These are phyloP conservation scores for Centropus bengalensis DNA, from an alignment of 2,113 vertebrate genomes.

Conservation along the genomic window DNA sequence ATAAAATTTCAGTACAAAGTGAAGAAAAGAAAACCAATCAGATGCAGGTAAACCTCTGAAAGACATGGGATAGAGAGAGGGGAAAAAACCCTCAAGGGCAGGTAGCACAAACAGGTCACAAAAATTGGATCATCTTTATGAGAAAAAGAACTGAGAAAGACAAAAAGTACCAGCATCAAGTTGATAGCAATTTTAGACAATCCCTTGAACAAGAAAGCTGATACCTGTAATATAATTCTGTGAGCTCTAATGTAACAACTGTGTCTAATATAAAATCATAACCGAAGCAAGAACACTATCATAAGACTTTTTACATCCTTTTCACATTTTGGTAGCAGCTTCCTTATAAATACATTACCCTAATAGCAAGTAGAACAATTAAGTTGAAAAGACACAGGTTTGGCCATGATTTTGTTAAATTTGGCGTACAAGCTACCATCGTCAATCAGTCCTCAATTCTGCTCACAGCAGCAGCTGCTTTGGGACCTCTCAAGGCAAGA, in stretches of 20 bases:
- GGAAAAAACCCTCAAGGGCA: background rate
- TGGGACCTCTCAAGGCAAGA: background rate
- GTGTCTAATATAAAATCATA: background rate
- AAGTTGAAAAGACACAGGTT: background rate
- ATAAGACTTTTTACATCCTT: background rate
- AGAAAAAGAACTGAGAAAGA: background rate
- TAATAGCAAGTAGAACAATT: background rate
- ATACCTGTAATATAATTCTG: background rate
- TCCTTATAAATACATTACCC: background rate
- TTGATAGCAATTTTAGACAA: background rate
- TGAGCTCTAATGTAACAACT: background rate
- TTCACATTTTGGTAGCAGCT: background rate
- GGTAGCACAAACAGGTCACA: background rate
- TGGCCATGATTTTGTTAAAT: background rate
- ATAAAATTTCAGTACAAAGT: background rate
- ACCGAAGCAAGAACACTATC: background rate
- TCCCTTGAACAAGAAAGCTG: background rate
- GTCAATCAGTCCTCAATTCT: background rate
- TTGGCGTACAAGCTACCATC: background rate
- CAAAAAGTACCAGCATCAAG: background rate
- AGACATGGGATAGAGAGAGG: background rate
- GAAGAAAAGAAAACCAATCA: background rate
- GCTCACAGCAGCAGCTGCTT: background rate
- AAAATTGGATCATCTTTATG: background rate
- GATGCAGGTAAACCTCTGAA: background rate